Percentiles rank a stretch among this genome's conserved stretches.
phyloP scores from a whole-genome alignment of 2,113 vertebrate genomes.

The Indri indri region DNA sequence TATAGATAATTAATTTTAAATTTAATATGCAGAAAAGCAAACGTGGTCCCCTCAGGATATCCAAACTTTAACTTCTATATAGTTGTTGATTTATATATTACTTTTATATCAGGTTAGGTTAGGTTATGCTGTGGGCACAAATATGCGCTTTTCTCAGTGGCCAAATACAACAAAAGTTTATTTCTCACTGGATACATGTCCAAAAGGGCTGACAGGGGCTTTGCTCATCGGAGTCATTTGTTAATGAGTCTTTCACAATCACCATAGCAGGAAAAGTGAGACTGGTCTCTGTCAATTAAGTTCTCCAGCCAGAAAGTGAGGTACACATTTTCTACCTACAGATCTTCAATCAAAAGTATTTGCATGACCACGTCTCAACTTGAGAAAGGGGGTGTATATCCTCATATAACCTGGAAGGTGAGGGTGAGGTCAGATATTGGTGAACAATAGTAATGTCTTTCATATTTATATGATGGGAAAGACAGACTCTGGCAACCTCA shows the following conservation, averaged over 20 bases:
- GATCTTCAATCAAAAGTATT: background rate
- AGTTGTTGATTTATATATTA: background rate
- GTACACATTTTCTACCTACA: background rate
- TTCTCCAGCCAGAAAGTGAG: background rate
- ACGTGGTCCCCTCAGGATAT: background rate
- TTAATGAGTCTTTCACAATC: background rate
- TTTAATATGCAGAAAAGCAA: background rate
- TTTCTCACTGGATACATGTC: background rate
- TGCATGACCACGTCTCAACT: background rate
- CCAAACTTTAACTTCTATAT: background rate
- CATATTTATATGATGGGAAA: background rate
- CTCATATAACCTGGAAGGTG: background rate
- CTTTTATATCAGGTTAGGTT: background rate
- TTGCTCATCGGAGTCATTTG: background rate
- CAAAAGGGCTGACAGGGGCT: too few species aligned
- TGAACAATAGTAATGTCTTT: background rate
- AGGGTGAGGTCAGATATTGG: rapidly evolving
- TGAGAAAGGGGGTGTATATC: too few species aligned
- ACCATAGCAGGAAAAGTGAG: background rate
- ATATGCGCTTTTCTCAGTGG: background rate
- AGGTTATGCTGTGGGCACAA: background rate
- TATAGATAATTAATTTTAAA: background rate
- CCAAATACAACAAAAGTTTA: background rate
- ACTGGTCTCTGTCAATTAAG: background rate
- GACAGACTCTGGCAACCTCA: background rate